Percentiles rank a stretch among this genome's conserved stretches.
Conservation (phyloP, 1,140 invertebrate genomes). For the Pteromalus puparum region DNA sequence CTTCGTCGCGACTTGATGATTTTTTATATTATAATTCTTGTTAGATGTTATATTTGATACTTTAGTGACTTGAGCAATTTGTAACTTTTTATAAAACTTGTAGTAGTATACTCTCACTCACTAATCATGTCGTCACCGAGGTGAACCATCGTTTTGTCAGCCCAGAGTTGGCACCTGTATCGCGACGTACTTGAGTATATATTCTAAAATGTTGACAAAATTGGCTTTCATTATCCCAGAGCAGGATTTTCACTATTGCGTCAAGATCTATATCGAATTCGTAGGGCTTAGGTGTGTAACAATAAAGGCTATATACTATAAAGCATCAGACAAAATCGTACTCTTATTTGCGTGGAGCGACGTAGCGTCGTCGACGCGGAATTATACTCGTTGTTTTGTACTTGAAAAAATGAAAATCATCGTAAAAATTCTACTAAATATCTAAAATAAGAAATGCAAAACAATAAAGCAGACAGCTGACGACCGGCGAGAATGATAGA, state of each 20-base stretch:
- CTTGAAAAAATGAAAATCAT: not conserved
- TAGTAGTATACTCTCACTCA: not conserved
- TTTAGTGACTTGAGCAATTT: constrained; percentile 11
- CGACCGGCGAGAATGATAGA: not conserved
- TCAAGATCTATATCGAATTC: no score
- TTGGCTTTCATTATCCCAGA: not conserved
- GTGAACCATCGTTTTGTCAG: no score
- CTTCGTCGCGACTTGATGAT: not conserved
- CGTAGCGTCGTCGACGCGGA: not conserved
- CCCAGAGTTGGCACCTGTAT: no score
- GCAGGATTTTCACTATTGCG: not conserved
- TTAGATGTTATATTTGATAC: not conserved
- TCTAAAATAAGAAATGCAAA: not conserved
- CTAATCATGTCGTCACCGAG: not conserved
- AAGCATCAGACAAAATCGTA: no score
- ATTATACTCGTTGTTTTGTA: constrained; percentile 10
- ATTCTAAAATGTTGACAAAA: not conserved
- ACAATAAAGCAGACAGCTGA: not conserved
- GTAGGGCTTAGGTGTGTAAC: no score
- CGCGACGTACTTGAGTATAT: not conserved
- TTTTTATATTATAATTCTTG: not conserved
- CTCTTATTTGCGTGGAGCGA: no score
- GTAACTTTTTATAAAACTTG: constrained; percentile 32
- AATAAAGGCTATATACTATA: no score
- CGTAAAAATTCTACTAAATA: not conserved